phyloP scores from a whole-genome alignment of 1,140 invertebrate species.

The Rhagoletis pomonella region DNA sequence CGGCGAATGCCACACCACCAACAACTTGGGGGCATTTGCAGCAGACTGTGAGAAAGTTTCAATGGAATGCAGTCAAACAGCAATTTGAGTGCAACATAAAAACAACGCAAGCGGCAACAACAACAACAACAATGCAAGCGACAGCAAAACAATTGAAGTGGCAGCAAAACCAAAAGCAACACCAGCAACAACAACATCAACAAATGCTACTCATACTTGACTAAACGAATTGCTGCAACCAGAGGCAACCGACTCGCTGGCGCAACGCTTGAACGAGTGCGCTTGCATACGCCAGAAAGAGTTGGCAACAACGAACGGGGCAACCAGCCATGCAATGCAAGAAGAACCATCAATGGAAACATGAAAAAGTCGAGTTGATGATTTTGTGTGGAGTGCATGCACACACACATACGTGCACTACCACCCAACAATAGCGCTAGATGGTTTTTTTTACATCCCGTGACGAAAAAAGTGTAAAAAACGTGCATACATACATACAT shows the following conservation, averaged over 20 bases:
- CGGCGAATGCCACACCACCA: background rate
- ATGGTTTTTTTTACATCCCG: background rate
- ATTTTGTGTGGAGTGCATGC: constrained; percentile 8
- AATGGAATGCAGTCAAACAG: constrained; percentile 74
- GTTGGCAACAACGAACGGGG: background rate
- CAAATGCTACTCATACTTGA: background rate
- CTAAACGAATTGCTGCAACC: background rate
- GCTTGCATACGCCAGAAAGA: background rate
- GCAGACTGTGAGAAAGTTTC: constrained; percentile 74
- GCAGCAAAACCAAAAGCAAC: background rate
- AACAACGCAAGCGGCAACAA: constrained; percentile 12
- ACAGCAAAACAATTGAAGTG: constrained; percentile 40
- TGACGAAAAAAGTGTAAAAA: background rate
- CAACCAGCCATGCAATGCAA: background rate
- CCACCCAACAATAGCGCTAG: constrained; percentile 4
- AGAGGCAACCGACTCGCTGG: background rate
- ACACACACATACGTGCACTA: background rate
- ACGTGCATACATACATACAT: background rate
- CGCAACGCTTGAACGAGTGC: constrained; percentile 5
- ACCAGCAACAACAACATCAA: background rate
- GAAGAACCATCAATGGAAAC: constrained; percentile 55
- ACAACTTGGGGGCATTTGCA: constrained; percentile 53
- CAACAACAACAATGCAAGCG: constrained; percentile 28
- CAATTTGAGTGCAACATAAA: constrained; percentile 57
- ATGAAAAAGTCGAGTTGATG: constrained; percentile 13